Evolutionary conservation across 2,888 invertebrate species (phyloP).

Genomic region (Nebria salina): DNA sequence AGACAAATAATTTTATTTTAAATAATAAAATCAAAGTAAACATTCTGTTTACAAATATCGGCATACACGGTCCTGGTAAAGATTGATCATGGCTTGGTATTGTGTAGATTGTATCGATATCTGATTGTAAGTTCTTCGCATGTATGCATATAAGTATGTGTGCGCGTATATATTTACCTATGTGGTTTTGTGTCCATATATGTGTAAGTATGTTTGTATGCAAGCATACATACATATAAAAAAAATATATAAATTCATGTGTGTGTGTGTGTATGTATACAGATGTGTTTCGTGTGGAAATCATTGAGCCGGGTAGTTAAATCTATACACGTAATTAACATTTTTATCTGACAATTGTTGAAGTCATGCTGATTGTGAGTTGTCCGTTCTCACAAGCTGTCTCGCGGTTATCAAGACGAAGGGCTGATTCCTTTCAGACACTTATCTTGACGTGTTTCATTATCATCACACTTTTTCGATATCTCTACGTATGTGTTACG

Average conservation of each 20-base stretch:
- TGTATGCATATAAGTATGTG: not conserved
- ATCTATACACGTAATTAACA: slow-evolving; percentile 60
- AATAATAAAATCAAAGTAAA: too few relatives aligned
- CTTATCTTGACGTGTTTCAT: slow-evolving; percentile 35
- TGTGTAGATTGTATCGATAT: slow-evolving; percentile 37
- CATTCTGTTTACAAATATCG: not conserved
- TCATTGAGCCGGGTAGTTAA: slow-evolving; percentile 57
- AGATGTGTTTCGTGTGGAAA: not conserved
- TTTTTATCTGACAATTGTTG: slow-evolving; percentile 57
- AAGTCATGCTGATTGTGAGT: slow-evolving; percentile 55
- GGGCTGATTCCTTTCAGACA: slow-evolving; percentile 34
- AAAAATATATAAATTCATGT: not conserved
- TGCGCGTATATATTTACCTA: not conserved
- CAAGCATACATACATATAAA: too few relatives aligned
- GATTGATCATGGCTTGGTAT: slow-evolving; percentile 20
- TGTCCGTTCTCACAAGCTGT: slow-evolving; percentile 29
- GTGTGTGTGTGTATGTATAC: not conserved
- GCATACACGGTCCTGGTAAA: slow-evolving; percentile 15
- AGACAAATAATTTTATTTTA: too few relatives aligned
- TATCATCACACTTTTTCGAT: slow-evolving; percentile 21
- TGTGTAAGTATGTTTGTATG: too few relatives aligned
- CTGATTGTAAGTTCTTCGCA: slow-evolving; percentile 28
- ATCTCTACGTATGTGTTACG: slow-evolving; percentile 7
- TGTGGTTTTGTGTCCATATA: too few relatives aligned
- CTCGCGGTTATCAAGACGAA: slow-evolving; percentile 6